Percentiles rank a stretch among this genome's conserved stretches.
These are phyloP conservation scores for Sycophila sp. DNA, from an alignment of 1,140 invertebrate species.

Conservation along the genomic window DNA sequence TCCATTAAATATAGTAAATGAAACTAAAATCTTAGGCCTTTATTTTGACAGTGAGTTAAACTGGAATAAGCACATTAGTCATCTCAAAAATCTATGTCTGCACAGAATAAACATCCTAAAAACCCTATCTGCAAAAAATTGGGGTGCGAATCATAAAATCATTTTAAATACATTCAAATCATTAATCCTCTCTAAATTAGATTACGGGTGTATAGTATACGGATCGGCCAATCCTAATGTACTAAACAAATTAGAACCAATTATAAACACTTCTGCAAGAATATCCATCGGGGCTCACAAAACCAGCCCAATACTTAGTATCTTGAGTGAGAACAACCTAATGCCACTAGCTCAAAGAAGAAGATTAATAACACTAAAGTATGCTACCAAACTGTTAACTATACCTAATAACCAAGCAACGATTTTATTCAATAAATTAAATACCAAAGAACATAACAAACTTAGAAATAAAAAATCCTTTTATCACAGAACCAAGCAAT, in stretches of 20 bases:
- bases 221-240: not conserved
- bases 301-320: not conserved
- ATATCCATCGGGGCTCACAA: not conserved
- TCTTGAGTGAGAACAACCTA: not conserved
- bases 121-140: not conserved
- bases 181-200: not conserved
- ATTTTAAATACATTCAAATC: not conserved
- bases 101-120: not conserved
- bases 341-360: constrained; percentile 28
- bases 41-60: not conserved
- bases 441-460: not conserved
- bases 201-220: not conserved
- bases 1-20: not conserved
- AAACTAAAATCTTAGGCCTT: not conserved
- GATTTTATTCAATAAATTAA: not conserved
- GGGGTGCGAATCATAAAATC: not conserved
- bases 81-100: not conserved
- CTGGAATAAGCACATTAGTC: not conserved
- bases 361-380: not conserved
- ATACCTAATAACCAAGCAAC: too few species aligned
- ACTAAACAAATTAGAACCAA: not conserved
- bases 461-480: not conserved
- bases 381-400: not conserved
- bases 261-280: not conserved
- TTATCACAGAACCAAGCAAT: not conserved